A percentile compares a stretch with the other conserved stretches of the same genome.
These are phyloP conservation scores for Tenebrio molitor DNA, from an alignment of 1,140 invertebrate species.

Conservation along the genomic window DNA sequence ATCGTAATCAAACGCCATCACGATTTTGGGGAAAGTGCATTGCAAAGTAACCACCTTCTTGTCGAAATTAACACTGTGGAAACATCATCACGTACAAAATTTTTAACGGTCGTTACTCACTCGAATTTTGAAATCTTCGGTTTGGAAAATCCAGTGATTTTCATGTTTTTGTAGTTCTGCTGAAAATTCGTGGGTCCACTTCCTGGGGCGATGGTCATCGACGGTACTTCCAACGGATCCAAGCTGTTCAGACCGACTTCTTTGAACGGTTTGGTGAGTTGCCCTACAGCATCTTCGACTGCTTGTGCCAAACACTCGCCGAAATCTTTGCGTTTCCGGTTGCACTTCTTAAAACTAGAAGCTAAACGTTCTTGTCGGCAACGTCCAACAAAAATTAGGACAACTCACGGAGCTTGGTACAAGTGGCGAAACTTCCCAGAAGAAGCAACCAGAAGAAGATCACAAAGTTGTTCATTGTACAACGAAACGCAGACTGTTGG, in stretches of 20 bases:
- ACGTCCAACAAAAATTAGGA: neutral
- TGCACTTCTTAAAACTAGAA: constrained; percentile 39
- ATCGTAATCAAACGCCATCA: constrained; percentile 10
- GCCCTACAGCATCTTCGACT: constrained; percentile 42
- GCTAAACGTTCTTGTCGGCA: constrained; percentile 1
- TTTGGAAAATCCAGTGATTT: constrained; percentile 23
- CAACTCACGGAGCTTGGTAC: neutral
- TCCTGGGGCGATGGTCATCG: constrained; percentile 30
- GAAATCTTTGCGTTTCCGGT: constrained; percentile 19
- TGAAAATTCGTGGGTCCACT: constrained; percentile 30
- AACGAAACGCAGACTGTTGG: no score
- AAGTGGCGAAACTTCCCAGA: neutral
- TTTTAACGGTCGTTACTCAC: constrained; percentile 22
- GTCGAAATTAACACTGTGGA: neutral
- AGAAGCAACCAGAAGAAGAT: no score
- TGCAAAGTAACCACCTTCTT: neutral
- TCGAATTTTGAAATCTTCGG: neutral
- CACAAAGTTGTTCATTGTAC: no score
- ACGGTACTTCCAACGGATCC: constrained; percentile 43
- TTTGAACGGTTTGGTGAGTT: constrained; percentile 15
- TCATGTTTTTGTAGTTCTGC: constrained; percentile 40
- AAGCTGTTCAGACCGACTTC: constrained; percentile 1
- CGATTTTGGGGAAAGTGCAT: neutral
- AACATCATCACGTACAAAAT: neutral
- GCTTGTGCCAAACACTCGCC: constrained; percentile 41